Conservation (phyloP, 2,113 vertebrate species). For the Sapayoa aenigma region DNA sequence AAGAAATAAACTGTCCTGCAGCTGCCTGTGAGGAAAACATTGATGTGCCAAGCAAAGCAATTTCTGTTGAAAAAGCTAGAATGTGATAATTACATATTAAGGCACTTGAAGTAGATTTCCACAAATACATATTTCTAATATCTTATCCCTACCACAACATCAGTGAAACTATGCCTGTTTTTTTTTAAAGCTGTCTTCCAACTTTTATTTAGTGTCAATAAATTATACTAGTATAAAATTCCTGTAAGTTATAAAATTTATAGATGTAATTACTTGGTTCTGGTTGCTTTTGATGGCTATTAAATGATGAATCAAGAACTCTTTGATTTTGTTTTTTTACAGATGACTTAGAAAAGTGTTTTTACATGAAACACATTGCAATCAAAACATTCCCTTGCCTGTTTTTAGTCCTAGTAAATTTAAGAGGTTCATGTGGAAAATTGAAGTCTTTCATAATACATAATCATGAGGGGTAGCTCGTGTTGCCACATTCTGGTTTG, state of each 20-base stretch:
- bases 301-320: not conserved
- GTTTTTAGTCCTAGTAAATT: not conserved
- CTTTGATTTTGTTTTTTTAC: not conserved
- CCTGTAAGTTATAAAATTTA: not conserved
- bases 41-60: not conserved
- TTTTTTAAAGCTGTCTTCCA: not conserved
- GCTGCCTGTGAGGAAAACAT: not conserved
- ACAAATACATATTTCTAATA: not conserved
- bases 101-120: not conserved
- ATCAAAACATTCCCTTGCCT: not conserved
- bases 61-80: not conserved
- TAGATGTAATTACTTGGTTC: not conserved
- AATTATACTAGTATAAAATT: not conserved
- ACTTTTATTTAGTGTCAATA: not conserved
- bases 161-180: not conserved
- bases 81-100: not conserved
- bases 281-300: not conserved
- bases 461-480: not conserved
- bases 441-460: not conserved
- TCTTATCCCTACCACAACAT: not conserved
- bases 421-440: not conserved
- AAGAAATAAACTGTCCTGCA: not conserved
- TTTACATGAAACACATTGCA: not conserved
- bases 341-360: not conserved
- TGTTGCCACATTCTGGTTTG: accelerated